phyloP scores from a whole-genome alignment of 2,888 invertebrate species.

The Temnothorax ravouxi region DNA sequence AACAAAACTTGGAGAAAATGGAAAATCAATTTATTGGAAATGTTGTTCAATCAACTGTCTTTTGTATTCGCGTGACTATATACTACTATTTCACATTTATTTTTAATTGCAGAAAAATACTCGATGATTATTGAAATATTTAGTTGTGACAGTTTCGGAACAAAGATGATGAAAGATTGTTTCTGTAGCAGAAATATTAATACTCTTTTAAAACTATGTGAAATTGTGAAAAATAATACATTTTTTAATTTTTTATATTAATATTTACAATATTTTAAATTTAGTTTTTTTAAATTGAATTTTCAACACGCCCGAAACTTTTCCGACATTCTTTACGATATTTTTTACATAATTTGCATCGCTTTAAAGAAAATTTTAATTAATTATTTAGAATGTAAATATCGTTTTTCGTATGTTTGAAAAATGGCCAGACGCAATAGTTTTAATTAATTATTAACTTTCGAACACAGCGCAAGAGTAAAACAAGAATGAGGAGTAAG shows the following conservation, averaged over 20 bases:
- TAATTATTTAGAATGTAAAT: slow-evolving; percentile 7
- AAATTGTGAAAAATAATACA: slow-evolving; percentile 5
- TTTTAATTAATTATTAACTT: slow-evolving; percentile 24
- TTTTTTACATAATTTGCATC: neutral
- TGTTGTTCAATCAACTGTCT: neutral
- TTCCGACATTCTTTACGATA: neutral
- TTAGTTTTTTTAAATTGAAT: neutral
- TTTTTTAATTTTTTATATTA: slow-evolving; percentile 5
- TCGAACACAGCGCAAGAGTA: neutral
- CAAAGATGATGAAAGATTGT: neutral
- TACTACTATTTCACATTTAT: neutral
- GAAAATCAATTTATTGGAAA: slow-evolving; percentile 18
- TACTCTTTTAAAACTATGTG: neutral
- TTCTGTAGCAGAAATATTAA: neutral
- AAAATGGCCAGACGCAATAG: neutral
- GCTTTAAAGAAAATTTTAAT: slow-evolving; percentile 6
- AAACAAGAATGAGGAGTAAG: slow-evolving; percentile 2
- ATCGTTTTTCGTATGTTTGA: neutral
- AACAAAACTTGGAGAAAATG: neutral
- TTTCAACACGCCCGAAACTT: slow-evolving; percentile 21
- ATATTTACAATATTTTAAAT: neutral
- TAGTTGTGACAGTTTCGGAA: neutral
- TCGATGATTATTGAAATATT: neutral
- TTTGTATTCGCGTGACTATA: neutral
- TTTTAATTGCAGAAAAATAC: neutral